phyloP scores from a whole-genome alignment of 2,888 invertebrate genomes.

The Terebella lapidaria region DNA sequence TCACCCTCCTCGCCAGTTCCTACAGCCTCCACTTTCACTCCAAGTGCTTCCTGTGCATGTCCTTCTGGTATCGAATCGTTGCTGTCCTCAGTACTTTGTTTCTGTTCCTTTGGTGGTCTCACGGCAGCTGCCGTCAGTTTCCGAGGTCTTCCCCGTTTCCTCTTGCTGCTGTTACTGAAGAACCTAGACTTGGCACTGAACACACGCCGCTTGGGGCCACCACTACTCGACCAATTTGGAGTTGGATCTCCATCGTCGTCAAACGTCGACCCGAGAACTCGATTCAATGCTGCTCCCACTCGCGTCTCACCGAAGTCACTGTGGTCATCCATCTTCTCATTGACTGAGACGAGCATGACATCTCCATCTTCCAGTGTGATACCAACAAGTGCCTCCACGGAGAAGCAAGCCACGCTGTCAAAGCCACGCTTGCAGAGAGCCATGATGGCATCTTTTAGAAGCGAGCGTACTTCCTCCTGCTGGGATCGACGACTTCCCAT shows the following conservation, averaged over 20 bases:
- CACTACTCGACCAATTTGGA: too few relatives aligned
- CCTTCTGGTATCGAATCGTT: neutral
- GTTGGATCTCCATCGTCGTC: too few relatives aligned
- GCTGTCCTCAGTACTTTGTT: too few relatives aligned
- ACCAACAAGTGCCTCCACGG: neutral
- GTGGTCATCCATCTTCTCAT: neutral
- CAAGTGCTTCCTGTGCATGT: neutral
- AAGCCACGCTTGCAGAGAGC: neutral
- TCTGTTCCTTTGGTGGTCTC: too few relatives aligned
- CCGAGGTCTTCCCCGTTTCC: neutral
- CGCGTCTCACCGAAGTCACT: neutral
- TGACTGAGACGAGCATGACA: neutral
- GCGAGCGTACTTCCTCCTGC: neutral
- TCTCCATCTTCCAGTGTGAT: neutral
- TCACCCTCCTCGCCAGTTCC: too few relatives aligned
- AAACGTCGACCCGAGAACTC: neutral
- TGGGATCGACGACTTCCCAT: neutral
- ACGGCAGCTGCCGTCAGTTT: too few relatives aligned
- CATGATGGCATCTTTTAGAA: neutral
- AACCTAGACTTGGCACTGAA: too few relatives aligned
- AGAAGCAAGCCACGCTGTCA: neutral
- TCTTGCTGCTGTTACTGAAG: neutral
- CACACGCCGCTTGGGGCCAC: too few relatives aligned
- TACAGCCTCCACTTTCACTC: neutral
- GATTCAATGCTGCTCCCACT: neutral